These are phyloP conservation scores for Aphrocallistes beatrix DNA, from an alignment of 37 sponge, comb jelly and placozoan genomes.

Conservation along the genomic window DNA sequence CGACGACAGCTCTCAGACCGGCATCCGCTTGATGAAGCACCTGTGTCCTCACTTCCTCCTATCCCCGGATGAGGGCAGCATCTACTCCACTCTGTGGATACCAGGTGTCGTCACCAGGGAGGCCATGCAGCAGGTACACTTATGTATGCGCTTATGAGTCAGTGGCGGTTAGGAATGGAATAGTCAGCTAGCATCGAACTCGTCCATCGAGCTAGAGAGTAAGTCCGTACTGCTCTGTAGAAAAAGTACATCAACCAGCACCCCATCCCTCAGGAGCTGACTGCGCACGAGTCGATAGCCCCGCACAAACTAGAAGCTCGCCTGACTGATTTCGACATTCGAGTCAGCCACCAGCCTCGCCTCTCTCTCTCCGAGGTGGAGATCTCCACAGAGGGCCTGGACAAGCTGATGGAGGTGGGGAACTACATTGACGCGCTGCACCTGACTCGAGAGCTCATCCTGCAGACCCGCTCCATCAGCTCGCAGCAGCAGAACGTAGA, in stretches of 20 bases:
- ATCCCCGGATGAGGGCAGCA: not conserved
- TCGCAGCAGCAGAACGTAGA: not conserved
- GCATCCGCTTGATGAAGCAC: not conserved
- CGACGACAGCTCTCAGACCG: not conserved
- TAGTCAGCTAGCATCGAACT: too few relatives aligned
- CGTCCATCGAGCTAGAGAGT: too few relatives aligned
- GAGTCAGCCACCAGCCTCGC: not conserved
- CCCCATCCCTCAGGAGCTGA: not conserved
- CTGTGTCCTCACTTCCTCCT: not conserved
- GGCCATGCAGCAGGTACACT: conserved; percentile 2
- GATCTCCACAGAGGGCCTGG: not conserved
- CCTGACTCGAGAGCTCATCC: not conserved
- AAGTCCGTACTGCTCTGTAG: not conserved
- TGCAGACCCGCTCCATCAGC: not conserved
- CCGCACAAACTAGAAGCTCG: not conserved
- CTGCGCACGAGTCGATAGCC: not conserved
- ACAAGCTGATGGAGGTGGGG: not conserved
- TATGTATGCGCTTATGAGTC: not conserved
- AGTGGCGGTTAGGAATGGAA: too few relatives aligned
- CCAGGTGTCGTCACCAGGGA: conserved; percentile 1
- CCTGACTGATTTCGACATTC: not conserved
- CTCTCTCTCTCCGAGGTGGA: not conserved
- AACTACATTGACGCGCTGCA: conserved; percentile 3
- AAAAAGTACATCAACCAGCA: not conserved
- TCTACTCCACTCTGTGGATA: not conserved